A percentile compares a stretch with the other conserved stretches of the same genome.
phyloP scores from a whole-genome alignment of 2,888 invertebrate species.

The Phorcus lineatus region DNA sequence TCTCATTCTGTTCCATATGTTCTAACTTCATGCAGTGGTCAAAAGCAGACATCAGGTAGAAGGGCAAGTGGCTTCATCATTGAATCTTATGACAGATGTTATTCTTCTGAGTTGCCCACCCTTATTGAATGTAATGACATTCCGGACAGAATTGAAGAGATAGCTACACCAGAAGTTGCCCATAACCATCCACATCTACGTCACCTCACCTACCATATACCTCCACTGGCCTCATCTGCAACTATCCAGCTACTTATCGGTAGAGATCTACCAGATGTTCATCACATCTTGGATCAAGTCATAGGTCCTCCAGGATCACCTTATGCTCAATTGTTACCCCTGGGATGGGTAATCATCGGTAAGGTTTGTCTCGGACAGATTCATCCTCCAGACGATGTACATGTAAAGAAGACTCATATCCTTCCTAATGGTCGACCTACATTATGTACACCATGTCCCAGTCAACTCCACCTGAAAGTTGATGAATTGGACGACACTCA shows the following conservation, averaged over 20 bases:
- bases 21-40: constrained; percentile 37
- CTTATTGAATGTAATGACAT: constrained; percentile 40
- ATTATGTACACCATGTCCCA: constrained; percentile 20
- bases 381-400: constrained; percentile 29
- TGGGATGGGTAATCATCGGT: constrained; percentile 42
- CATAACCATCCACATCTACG: constrained; percentile 21
- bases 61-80: constrained; percentile 24
- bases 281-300: constrained; percentile 40
- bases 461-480: background rate
- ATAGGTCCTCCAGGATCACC: constrained; percentile 32
- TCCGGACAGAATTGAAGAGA: constrained; percentile 29
- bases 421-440: constrained; percentile 12
- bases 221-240: constrained; percentile 17
- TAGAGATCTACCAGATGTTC: constrained; percentile 36
- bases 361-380: constrained; percentile 40
- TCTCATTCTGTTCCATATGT: constrained; percentile 20
- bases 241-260: constrained; percentile 36
- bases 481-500: background rate
- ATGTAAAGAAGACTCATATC: constrained; percentile 19
- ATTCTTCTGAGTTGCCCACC: constrained; percentile 8
- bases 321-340: constrained; percentile 30
- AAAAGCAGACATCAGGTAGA: constrained; percentile 28
- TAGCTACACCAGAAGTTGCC: constrained; percentile 39
- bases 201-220: constrained; percentile 25
- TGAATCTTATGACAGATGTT: constrained; percentile 5